A percentile compares a stretch with the other conserved stretches of the same genome.
Conservation (phyloP, 2,888 invertebrate species). For the Mythimna albipuncta region DNA sequence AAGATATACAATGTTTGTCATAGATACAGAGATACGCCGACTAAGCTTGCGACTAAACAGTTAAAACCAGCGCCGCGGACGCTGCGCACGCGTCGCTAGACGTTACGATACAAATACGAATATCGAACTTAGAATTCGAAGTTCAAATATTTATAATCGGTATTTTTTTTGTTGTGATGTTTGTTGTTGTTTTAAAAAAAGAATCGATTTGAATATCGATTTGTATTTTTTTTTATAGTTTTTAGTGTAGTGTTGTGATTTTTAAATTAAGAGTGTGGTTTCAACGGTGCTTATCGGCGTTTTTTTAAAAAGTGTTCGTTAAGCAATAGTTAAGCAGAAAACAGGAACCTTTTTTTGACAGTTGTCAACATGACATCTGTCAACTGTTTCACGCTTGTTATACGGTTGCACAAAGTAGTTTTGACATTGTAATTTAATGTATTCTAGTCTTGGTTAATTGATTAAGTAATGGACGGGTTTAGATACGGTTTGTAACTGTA, state of each 20-base stretch:
- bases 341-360: conserved; percentile 53
- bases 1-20: conserved; percentile 66
- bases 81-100: conserved; percentile 85
- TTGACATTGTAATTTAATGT: conserved; percentile 69
- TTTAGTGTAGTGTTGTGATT: conserved; percentile 60
- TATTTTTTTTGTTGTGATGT: conserved; percentile 33
- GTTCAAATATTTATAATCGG: conserved; percentile 48
- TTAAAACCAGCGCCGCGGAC: conserved; percentile 84
- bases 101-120: conserved; percentile 63
- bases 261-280: conserved; percentile 31
- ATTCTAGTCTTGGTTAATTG: conserved; percentile 70
- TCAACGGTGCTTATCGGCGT: conserved; percentile 63
- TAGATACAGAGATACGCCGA: conserved; percentile 70
- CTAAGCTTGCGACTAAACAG: conserved; percentile 77
- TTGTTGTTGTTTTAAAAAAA: conserved; percentile 22
- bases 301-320: conserved; percentile 44
- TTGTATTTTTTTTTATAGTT: conserved; percentile 7
- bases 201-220: conserved; percentile 20
- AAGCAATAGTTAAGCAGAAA: conserved; percentile 32
- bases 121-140: conserved; percentile 67
- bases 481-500: conserved; percentile 53
- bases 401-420: conserved; percentile 59
- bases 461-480: conserved; percentile 69
- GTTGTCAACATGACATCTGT: conserved; percentile 60
- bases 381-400: conserved; percentile 59